Conservation (phyloP, 2,113 vertebrate genomes). For the Epinephelus cyanopodus region DNA sequence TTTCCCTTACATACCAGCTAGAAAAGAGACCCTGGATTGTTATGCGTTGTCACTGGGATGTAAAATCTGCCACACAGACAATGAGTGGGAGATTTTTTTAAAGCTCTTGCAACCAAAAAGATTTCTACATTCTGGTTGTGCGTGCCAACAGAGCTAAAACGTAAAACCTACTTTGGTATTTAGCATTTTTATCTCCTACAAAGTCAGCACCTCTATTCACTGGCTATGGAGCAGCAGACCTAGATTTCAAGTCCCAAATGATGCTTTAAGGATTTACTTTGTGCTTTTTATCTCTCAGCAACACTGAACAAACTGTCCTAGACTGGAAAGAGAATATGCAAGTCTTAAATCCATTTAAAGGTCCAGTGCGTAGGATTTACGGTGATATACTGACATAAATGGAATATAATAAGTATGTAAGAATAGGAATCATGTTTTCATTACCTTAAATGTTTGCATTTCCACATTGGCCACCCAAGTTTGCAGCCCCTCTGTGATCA, state of each 20-base stretch:
- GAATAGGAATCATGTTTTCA: too few relatives aligned
- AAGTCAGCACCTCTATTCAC: not conserved
- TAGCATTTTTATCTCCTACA: not conserved
- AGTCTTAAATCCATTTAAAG: too few relatives aligned
- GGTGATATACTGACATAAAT: too few relatives aligned
- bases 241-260: slow-evolving; percentile 9
- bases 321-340: not conserved
- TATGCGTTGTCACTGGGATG: slow-evolving; percentile 8
- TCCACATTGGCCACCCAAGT: too few relatives aligned
- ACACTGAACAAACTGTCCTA: not conserved
- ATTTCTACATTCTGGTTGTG: not conserved
- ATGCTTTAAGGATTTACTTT: not conserved
- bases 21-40: not conserved
- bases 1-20: not conserved
- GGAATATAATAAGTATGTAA: too few relatives aligned
- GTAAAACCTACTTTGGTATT: not conserved
- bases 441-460: too few relatives aligned
- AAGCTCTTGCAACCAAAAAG: not conserved
- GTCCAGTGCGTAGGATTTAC: too few relatives aligned
- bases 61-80: slow-evolving; percentile 11
- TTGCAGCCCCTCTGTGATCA: too few relatives aligned
- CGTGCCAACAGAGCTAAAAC: not conserved
- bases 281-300: not conserved
- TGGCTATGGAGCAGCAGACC: not conserved
- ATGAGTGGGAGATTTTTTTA: not conserved